Conservation (phyloP, 2,888 invertebrate species). For the Lasiommata megera region DNA sequence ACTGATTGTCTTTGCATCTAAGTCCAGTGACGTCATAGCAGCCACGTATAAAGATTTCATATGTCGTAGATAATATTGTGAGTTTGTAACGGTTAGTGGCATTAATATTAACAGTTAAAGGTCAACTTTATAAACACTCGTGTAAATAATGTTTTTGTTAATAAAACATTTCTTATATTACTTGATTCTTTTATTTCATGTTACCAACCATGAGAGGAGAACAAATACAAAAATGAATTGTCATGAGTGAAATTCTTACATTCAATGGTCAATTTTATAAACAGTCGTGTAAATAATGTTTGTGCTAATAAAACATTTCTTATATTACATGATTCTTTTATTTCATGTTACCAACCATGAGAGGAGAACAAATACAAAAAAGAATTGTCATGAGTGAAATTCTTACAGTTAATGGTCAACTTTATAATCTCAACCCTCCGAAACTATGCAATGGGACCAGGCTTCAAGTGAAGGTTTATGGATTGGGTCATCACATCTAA, state of each 20-base stretch:
- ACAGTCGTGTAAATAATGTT: conserved; percentile 66
- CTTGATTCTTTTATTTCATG: conserved; percentile 35
- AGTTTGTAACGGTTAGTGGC: conserved; percentile 21
- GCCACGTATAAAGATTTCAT: conserved; percentile 19
- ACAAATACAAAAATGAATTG: neutral
- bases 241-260: too few relatives aligned
- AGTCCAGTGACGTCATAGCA: conserved; percentile 50
- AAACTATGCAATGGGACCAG: too few relatives aligned
- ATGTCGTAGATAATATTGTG: conserved; percentile 25
- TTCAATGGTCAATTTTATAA: conserved; percentile 24
- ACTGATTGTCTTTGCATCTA: conserved; percentile 13
- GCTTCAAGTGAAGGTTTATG: too few relatives aligned
- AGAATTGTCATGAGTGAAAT: neutral
- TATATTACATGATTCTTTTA: conserved; percentile 38
- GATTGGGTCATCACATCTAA: too few relatives aligned
- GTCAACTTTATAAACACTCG: conserved; percentile 37
- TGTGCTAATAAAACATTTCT: conserved; percentile 64
- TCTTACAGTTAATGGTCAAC: conserved; percentile 24
- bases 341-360: neutral
- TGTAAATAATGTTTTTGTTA: conserved; percentile 73
- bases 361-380: neutral
- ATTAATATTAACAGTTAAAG: conserved; percentile 22
- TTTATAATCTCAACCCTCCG: too few relatives aligned
- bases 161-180: conserved; percentile 53
- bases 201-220: too few relatives aligned